phyloP scores from a whole-genome alignment of 2,113 vertebrate genomes.

The Heterocephalus glaber region DNA sequence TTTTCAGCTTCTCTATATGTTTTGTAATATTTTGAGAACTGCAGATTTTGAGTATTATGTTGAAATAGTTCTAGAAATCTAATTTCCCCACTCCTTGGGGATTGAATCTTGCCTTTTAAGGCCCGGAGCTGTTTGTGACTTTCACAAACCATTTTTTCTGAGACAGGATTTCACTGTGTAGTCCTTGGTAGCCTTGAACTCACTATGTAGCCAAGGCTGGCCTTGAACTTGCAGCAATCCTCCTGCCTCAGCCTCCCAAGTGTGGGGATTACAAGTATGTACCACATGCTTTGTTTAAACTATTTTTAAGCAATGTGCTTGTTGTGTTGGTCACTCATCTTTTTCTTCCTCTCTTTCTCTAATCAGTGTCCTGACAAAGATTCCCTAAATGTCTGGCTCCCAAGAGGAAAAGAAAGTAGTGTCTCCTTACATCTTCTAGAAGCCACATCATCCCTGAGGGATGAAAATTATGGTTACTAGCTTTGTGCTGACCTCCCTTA shows the following conservation, averaged over 20 bases:
- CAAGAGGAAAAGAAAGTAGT: not conserved
- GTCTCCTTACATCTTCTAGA: not conserved
- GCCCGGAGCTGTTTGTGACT: not conserved
- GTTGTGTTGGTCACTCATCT: not conserved
- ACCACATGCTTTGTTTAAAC: not conserved
- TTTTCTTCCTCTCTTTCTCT: not conserved
- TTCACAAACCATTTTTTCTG: not conserved
- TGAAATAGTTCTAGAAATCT: not conserved
- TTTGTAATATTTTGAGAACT: not conserved
- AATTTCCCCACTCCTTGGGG: not conserved
- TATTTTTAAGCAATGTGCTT: not conserved
- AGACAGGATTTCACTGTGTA: not conserved
- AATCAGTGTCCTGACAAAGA: not conserved
- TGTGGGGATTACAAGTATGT: not conserved
- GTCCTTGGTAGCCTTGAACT: not conserved
- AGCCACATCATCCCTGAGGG: not conserved
- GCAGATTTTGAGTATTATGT: not conserved
- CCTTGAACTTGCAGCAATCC: not conserved
- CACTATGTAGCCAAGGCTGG: not conserved
- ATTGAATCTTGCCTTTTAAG: not conserved
- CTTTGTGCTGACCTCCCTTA: not conserved
- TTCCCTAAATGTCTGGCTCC: not conserved
- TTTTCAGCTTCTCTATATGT: not conserved
- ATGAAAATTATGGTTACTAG: not conserved
- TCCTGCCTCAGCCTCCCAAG: not conserved